Percentiles rank a stretch among this genome's conserved stretches.
phyloP scores from a whole-genome alignment of 2,797 vertebrate genomes.

The Fundulus diaphanus region DNA sequence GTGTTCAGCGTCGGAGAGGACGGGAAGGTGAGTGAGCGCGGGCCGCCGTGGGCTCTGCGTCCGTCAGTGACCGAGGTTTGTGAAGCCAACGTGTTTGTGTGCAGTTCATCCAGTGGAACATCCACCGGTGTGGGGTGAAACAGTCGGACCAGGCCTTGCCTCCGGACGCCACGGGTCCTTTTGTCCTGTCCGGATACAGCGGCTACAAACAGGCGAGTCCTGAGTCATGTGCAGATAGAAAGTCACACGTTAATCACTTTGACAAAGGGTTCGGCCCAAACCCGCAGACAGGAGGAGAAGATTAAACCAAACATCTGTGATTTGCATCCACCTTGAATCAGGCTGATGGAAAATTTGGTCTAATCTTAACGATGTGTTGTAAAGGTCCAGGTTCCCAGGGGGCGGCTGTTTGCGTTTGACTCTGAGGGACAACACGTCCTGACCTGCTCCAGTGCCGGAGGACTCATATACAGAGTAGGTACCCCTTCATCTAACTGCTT shows the following conservation, averaged over 20 bases:
- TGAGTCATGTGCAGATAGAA: not conserved
- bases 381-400: constrained; percentile 92
- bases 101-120: constrained; percentile 98
- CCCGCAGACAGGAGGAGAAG: not conserved
- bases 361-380: not conserved
- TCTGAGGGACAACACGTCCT: constrained; percentile 95
- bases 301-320: no score
- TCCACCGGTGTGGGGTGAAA: constrained; percentile 94
- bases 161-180: constrained; percentile 92
- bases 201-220: constrained; percentile 82
- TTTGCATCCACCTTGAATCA: no score
- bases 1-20: constrained; percentile 97
- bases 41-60: not conserved
- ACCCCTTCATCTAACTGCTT: not conserved
- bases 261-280: not conserved
- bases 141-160: constrained; percentile 88
- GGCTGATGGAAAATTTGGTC: no score
- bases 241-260: no score
- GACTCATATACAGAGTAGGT: constrained; percentile 91
- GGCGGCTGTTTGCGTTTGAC: constrained; percentile 95
- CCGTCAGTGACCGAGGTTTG: no score
- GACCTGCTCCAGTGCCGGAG: constrained; percentile 89
- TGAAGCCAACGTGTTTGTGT: not conserved
- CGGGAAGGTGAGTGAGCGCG: constrained; percentile 84
- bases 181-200: constrained; percentile 93